phyloP scores from a whole-genome alignment of 1,140 invertebrate genomes.

The Matsumurasca onukii region DNA sequence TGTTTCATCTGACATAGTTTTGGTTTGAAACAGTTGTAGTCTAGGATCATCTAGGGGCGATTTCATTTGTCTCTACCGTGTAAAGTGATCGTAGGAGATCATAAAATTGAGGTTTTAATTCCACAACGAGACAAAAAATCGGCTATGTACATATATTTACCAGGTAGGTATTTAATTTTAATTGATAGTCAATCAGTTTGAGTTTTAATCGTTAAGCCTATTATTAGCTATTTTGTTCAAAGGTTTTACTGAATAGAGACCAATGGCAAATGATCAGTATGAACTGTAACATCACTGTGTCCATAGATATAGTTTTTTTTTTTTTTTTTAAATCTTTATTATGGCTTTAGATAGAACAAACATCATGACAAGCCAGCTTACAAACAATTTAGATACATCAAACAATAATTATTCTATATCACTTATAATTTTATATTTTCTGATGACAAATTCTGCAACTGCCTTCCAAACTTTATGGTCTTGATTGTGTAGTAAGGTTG shows the following conservation, averaged over 20 bases:
- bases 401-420: no score
- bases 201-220: background rate
- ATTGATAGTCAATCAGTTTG: background rate
- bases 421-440: no score
- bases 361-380: no score
- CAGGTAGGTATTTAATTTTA: background rate
- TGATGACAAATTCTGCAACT: no score
- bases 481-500: no score
- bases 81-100: background rate
- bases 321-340: no score
- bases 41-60: background rate
- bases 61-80: background rate
- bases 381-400: no score
- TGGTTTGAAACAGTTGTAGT: no score
- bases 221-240: slow-evolving; percentile 16
- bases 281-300: slow-evolving; percentile 14
- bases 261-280: slow-evolving; percentile 31
- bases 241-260: slow-evolving; percentile 28
- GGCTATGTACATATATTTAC: background rate
- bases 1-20: background rate
- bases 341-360: no score
- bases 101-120: background rate
- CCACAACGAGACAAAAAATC: background rate
- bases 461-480: no score
- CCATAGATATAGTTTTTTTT: slow-evolving; percentile 25